Base-by-base conservation (phyloP, 1,140 invertebrate genomes). In the Cheumatopsyche charites region DNA sequence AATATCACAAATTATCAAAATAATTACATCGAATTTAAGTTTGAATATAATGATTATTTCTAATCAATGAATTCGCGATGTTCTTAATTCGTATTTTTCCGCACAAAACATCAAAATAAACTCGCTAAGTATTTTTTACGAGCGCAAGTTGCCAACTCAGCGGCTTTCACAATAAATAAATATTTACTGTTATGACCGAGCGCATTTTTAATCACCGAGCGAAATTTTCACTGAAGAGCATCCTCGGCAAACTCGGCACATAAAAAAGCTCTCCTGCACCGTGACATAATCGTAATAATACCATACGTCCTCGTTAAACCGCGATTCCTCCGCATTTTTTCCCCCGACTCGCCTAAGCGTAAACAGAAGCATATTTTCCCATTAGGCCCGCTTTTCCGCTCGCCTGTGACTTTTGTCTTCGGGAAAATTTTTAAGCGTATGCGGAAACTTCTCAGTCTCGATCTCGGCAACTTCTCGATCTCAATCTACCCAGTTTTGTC, bases 251-350 rank as follows among this genome's bases (percentile, higher is more conserved):
- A 62, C 23, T 19, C 19, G 12, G 23, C 25, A 26, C 23, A 36
- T 4, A 36, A 36, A 36, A 15, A 62, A 29, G 4, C 26, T 15
- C 62, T 1, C n/a, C 26, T 41, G 19, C 11, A 45, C 11, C 62
- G 9, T 21, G 63, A 66, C 63, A 47, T 66, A 66, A 66, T 66
- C 43, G 63, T 47, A 66, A 66, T 66, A 66, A 66, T 47, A 19
- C 43, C 63, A 47, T 66, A 66, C 43, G 25, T 66, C 43, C 41
- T 66, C 42, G 21, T 66, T 47, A 66, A 47, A 0, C 7, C 61
- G 25, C 6, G n/a, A n/a, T n/a, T n/a, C n/a, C n/a, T n/a, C n/a
- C n/a, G n/a, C n/a, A n/a, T n/a, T n/a, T n/a, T n/a, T n/a, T n/a
- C n/a, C n/a, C n/a, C n/a, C n/a, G n/a, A n/a, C 42, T 19, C 15